Evolutionary conservation across 2,888 invertebrate genomes (phyloP), one percentile per base, ranked within the genome.

Genomic region (Acanthosepion esculentum): DNA sequence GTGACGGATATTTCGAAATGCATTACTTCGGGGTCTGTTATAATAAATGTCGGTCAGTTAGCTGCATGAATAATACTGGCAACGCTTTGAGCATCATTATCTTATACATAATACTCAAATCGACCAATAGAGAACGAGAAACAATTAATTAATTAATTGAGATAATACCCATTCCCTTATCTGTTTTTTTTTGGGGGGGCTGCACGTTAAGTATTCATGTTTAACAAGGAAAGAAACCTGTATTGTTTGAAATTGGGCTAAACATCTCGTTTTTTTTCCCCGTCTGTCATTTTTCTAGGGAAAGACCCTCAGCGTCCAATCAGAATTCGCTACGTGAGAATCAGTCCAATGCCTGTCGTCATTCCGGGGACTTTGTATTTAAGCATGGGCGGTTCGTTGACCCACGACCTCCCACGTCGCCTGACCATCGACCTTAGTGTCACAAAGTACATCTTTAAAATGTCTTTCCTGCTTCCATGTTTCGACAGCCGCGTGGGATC

Each of bases 391-490:
- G 96, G 97, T 26, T 97, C 97, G 95, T 95, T 97, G 26, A 97
- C 96, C 33, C 94, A 95, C 29, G 96, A 96, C 78, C 96, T 97
- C 20, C 97, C 97, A 15, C 95, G 96, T 33, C 94, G 96, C 26
- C 95, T 97, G 50, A 96, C 96, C 93, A 96, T 97, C 94, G 96
- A 97, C 95, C 95, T 97, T 53, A 96, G 95, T 94, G 96, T 97
- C 94, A 96, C 96, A 94, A 97, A 97, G 95, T 97, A 96, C 95
- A 96, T 97, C 95, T 96, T 97, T 93, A 96, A 97, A 29, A 96
- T 97, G 94, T 96, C 97, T 93, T 96, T 97, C 95, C 95, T 96
- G 92, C 95, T 97, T 64, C 97, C 97, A 15, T 97, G 97, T 95
- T 96, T 97, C 94, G 96, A 96, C 93, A 96, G 95, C 91, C 96